A percentile compares a stretch with the other conserved stretches of the same genome.
Evolutionary conservation across 2,888 invertebrate species (phyloP).

Genomic region (Smittia sp.): DNA sequence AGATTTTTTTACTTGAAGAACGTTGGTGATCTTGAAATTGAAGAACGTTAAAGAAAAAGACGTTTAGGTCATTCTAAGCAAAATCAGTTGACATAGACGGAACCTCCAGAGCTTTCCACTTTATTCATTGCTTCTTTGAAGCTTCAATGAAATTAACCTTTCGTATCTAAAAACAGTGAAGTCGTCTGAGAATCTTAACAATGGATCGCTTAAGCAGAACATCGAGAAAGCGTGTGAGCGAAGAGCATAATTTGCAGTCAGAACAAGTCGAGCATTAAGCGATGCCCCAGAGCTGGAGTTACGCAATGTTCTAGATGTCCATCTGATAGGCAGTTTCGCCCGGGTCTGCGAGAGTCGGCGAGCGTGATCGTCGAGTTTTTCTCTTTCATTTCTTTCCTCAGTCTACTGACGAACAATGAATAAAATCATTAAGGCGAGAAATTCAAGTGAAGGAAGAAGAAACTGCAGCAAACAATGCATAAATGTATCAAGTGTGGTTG

Average conservation of each 20-base stretch:
- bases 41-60: too few relatives aligned
- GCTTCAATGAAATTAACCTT: constrained; percentile 12
- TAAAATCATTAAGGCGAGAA: not conserved
- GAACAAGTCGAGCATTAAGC: not conserved
- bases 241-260: constrained; percentile 2
- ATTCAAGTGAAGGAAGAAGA: not conserved
- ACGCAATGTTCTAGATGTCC: not conserved
- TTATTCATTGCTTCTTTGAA: not conserved
- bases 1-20: too few relatives aligned
- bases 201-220: not conserved
- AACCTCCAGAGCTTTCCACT: too few relatives aligned
- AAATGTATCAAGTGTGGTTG: constrained; percentile 12
- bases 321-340: not conserved
- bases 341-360: not conserved
- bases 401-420: not conserved
- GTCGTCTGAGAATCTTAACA: constrained; percentile 3
- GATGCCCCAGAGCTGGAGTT: not conserved
- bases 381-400: not conserved
- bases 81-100: too few relatives aligned
- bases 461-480: not conserved
- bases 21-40: too few relatives aligned
- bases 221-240: not conserved
- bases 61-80: too few relatives aligned
- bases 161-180: not conserved
- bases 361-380: not conserved